Base-by-base conservation (phyloP, 1,140 invertebrate species). In the Drosophila micromelanica region DNA sequence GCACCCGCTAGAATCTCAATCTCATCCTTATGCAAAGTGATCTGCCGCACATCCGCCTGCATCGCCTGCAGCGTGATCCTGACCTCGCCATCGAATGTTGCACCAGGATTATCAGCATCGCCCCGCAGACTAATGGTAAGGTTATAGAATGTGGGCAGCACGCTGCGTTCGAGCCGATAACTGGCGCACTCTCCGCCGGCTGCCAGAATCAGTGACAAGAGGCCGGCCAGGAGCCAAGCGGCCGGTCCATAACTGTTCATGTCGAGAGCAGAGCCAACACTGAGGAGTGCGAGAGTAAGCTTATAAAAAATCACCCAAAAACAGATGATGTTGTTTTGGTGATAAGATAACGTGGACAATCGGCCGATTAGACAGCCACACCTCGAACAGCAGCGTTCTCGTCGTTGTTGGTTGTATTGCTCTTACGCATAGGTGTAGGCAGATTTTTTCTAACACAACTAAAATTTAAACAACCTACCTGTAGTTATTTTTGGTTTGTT, bases 1-100 rank as follows among this genome's bases (percentile, higher is more conserved):
- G 60, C 67, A 0, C 27, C 35, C 6, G 23, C 32, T 35, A 15
- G 17, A 42, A 91, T 80, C 9, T 74, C 42, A 0, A 91, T 56
- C 0, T 61, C 46, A 9, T 94, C 93, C 0, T 93, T 93, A 78
- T 97, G 96, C 0, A 97, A 74, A 1, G 94, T 95, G 30, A 97
- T 93, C 70, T 84, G 72, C 3, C 67, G 80, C 1, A 92, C 90
- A 35, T 76, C 76, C 0, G 57, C 11, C 3, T 60, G 38, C 2
- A 60, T 71, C 3, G 92, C 87, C 7, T 72, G 77, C 30, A 94
- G 82, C 5, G 75, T 90, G 54, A 96, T 96, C 42, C 78, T 84
- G 0, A 95, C 94, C 72, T 93, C 91, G 51, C 95, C 95, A 17
- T 93, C 74, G 78, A 95, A 95, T 13, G 35, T 56, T 1, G 92